Conservation (phyloP, 2,888 invertebrate genomes). For the Gymnosoma rotundatum region DNA sequence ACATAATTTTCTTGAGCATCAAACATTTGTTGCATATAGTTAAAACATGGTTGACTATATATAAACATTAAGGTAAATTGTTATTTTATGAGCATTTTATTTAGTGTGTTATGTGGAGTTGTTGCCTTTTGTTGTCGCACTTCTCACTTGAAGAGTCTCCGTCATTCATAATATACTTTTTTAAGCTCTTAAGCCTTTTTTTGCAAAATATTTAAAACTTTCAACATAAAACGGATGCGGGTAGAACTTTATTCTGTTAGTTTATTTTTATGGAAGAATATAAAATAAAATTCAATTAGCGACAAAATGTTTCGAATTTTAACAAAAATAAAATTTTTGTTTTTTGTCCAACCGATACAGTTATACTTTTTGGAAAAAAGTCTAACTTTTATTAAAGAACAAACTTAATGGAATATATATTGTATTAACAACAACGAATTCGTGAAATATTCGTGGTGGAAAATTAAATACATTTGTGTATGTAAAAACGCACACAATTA, state of each 20-base stretch:
- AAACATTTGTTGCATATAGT: not conserved
- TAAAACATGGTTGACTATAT: slow-evolving; percentile 39
- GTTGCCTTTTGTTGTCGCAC: not conserved
- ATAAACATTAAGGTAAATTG: slow-evolving; percentile 63
- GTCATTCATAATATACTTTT: slow-evolving; percentile 2
- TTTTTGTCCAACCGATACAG: too few species aligned
- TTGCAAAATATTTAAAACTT: slow-evolving; percentile 53
- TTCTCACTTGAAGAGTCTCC: slow-evolving; percentile 13
- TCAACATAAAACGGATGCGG: slow-evolving; percentile 37
- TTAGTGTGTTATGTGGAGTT: slow-evolving; percentile 9
- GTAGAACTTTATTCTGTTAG: not conserved
- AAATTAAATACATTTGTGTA: too few species aligned
- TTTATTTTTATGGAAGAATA: not conserved
- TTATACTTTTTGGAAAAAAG: too few species aligned
- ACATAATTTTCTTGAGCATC: slow-evolving; percentile 13
- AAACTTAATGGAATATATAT: too few species aligned
- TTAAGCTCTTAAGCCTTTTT: slow-evolving; percentile 46
- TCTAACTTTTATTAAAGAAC: too few species aligned
- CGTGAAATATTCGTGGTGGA: too few species aligned
- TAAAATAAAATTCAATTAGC: slow-evolving; percentile 4
- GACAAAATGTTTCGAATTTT: not conserved
- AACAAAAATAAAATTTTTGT: slow-evolving; percentile 3
- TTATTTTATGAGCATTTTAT: slow-evolving; percentile 62
- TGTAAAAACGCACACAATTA: too few species aligned
- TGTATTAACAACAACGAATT: too few species aligned